Percentiles rank a stretch among this genome's conserved stretches.
phyloP scores from a whole-genome alignment of 2,888 invertebrate genomes.

The Diogma glabrata region DNA sequence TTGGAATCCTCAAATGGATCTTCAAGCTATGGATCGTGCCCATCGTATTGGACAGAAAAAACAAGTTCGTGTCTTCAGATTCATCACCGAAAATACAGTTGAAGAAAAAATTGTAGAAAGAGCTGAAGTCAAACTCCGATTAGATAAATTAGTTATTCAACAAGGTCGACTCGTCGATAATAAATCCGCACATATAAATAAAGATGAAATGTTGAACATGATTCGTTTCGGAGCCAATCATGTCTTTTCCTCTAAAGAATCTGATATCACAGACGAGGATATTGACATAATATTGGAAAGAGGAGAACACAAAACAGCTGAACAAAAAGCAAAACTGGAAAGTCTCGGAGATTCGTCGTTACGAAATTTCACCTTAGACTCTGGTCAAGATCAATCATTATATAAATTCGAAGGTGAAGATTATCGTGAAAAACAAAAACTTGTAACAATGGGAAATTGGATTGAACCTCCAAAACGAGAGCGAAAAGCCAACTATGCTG shows the following conservation, averaged over 20 bases:
- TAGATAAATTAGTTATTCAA: constrained; percentile 96
- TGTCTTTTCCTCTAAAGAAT: constrained; percentile 95
- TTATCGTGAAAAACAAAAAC: constrained; percentile 86
- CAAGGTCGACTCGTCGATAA: constrained; percentile 89
- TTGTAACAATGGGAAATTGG: constrained; percentile 84
- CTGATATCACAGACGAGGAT: constrained; percentile 95
- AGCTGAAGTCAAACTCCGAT: constrained; percentile 89
- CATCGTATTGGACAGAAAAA: constrained; percentile 98
- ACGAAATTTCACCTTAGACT: constrained; percentile 87
- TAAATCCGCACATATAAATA: constrained; percentile 78
- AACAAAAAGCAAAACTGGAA: constrained; percentile 82
- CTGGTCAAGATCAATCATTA: constrained; percentile 64
- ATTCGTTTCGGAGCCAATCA: constrained; percentile 99
- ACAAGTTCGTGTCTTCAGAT: constrained; percentile 82
- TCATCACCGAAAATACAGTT: constrained; percentile 97
- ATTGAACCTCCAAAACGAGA: constrained; percentile 99
- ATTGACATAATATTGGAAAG: constrained; percentile 88
- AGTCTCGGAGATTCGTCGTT: constrained; percentile 82
- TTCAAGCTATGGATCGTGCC: constrained; percentile 95
- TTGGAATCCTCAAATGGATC: constrained; percentile 99
- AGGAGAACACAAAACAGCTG: constrained; percentile 84
- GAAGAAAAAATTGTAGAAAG: constrained; percentile 98
- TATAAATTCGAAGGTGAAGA: constrained; percentile 99
- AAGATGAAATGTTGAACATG: constrained; percentile 98
- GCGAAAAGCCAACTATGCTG: constrained; percentile 97